A percentile compares a stretch with the other conserved stretches of the same genome.
phyloP scores from a whole-genome alignment of 2,113 vertebrate species.

The Acanthochromis polyacanthus region DNA sequence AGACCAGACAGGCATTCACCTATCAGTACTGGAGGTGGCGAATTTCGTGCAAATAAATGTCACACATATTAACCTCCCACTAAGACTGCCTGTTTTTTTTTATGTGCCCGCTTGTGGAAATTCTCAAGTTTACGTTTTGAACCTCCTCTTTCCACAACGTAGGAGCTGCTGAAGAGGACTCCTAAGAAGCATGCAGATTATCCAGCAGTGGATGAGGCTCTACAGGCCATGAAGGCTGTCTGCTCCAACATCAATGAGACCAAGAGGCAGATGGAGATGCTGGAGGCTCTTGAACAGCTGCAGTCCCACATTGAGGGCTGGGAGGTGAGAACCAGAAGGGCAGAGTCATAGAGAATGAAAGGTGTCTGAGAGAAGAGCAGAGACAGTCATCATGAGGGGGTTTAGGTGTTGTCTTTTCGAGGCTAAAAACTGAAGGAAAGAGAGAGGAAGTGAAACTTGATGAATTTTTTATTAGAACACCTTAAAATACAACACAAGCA shows the following conservation, averaged over 20 bases:
- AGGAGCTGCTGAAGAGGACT: conserved; percentile 97
- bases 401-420: conserved; percentile 16
- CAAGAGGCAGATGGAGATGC: conserved; percentile 98
- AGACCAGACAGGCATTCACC: background rate
- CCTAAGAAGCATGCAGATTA: conserved; percentile 95
- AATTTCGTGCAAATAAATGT: conserved; percentile 1
- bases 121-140: background rate
- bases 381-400: background rate
- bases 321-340: conserved; percentile 88
- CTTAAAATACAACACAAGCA: conserved; percentile 1
- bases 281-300: conserved; percentile 96
- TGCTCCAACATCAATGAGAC: conserved; percentile 99
- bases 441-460: background rate
- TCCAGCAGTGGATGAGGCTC: conserved; percentile 91
- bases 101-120: background rate
- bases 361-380: background rate
- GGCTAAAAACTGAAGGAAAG: background rate
- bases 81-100: background rate
- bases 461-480: background rate
- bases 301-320: conserved; percentile 99
- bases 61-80: background rate
- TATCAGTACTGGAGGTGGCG: background rate
- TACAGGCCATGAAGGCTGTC: conserved; percentile 98
- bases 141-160: background rate
- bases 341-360: background rate